These are phyloP conservation scores for Steinernema carpocapsae DNA, from an alignment of 2,888 invertebrate species.

Conservation along the genomic window DNA sequence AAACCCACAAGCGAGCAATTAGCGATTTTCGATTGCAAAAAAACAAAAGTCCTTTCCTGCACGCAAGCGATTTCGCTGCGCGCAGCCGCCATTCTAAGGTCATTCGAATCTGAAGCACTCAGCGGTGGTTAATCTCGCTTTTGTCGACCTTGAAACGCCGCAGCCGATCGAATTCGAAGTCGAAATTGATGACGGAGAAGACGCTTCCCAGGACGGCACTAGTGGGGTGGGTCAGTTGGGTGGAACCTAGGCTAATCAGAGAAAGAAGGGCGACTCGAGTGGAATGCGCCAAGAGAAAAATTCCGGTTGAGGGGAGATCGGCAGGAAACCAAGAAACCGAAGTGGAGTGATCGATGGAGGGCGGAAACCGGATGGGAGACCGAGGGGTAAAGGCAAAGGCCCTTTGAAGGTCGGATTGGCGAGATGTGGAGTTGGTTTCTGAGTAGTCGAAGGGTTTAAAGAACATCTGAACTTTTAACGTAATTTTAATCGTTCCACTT, in stretches of 20 bases:
- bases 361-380: too few relatives aligned
- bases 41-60: background rate
- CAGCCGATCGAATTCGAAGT: background rate
- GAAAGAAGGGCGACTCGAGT: too few relatives aligned
- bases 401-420: background rate
- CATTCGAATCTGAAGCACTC: background rate
- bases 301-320: too few relatives aligned
- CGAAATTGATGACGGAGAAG: constrained; percentile 16
- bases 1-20: too few relatives aligned
- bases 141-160: constrained; percentile 2
- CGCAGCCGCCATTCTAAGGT: background rate
- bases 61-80: background rate
- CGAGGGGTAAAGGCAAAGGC: too few relatives aligned
- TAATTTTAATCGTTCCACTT: background rate
- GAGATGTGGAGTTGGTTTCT: background rate
- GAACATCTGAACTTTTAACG: background rate
- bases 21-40: too few relatives aligned
- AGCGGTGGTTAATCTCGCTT: background rate
- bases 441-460: background rate
- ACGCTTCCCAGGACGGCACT: background rate
- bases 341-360: constrained; percentile 20
- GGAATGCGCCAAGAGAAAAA: too few relatives aligned
- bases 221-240: constrained; percentile 17
- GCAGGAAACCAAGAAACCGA: too few relatives aligned
- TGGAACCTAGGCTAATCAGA: too few relatives aligned